A percentile compares a stretch with the other conserved stretches of the same genome.
Evolutionary conservation across 2,113 vertebrate species (phyloP).

Genomic region (Eubucco bourcierii): DNA sequence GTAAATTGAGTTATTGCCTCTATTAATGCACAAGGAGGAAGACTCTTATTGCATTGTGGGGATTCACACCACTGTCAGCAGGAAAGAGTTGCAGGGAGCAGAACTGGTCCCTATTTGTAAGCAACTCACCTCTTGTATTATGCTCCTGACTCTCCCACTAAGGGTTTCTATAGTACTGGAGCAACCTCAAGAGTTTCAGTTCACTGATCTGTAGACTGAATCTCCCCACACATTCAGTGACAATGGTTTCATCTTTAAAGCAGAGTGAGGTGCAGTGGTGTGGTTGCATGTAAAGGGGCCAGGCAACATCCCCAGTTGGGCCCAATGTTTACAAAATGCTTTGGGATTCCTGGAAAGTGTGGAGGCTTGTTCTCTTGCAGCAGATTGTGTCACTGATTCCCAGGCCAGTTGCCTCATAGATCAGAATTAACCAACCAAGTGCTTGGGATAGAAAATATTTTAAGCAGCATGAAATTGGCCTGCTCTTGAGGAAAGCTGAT

Average conservation of each 20-base stretch:
- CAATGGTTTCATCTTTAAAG: background rate
- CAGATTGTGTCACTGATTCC: slow-evolving; percentile 35
- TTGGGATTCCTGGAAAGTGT: slow-evolving; percentile 37
- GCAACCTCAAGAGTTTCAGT: background rate
- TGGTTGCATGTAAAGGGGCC: background rate
- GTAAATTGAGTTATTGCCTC: background rate
- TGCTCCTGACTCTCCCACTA: background rate
- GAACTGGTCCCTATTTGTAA: background rate
- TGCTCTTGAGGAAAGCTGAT: background rate
- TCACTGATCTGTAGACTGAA: background rate
- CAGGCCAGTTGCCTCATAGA: slow-evolving; percentile 26
- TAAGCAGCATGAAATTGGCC: background rate
- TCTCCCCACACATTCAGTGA: background rate
- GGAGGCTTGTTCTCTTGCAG: background rate
- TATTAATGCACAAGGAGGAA: background rate
- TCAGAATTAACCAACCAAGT: slow-evolving; percentile 1
- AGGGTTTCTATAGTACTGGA: background rate
- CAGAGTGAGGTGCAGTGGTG: accelerated
- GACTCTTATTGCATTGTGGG: background rate
- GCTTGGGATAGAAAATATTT: background rate
- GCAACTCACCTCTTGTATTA: background rate
- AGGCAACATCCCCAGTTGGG: background rate
- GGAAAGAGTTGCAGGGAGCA: background rate
- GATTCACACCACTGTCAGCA: background rate
- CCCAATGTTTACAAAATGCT: background rate